Evolutionary conservation across 2,888 invertebrate genomes (phyloP), one percentile per base, ranked within the genome.

Genomic region (Clistopyga incitator): DNA sequence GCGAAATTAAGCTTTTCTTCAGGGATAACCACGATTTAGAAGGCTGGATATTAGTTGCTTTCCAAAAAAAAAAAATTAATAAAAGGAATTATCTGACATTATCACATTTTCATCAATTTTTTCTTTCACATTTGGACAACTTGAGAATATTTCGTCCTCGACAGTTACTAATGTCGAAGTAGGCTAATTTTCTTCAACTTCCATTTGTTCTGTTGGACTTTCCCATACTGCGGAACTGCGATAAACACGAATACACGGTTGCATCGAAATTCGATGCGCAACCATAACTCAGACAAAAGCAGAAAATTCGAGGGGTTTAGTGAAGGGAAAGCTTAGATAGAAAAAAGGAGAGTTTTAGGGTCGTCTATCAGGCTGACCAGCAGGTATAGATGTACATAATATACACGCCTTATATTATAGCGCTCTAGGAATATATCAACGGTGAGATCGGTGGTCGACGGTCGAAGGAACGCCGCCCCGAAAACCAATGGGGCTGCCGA

Each of bases 401-500:
- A 25, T 68, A 59, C 42, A 59, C 18, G 59, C 59, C 47, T 59
- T 59, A 29, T 54, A 67, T 77, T 68, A 59, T 59, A 20, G 42
- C 15, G 56, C 67, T 59, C 10, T 52, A 45, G 68, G 47, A 68
- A 70, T 38, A 56, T 47, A 68, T 68, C 47, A 47, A 77, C 77
- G 67, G 45, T 67, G 68, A 68, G 68, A 77, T 77, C 67, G 67
- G 15, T 34, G 59, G 45, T 56, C 50, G 68, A 47, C 68, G 59
- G 68, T 59, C 68, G 52, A 52, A 34, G 42, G 50, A 38, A 65
- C 38, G 65, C 64, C 52, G 38, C 34, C 76, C 76, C 54, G 45
- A 76, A 76, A 81, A 72, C 54, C 11, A 54, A 72, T 68, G 50
- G 59, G 54, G 45, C 84, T 82, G 86, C 85, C 86, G 87, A 88